A percentile compares a stretch with the other conserved stretches of the same genome.
These are phyloP conservation scores for Anticlea derivata DNA, from an alignment of 2,888 invertebrate species.

Conservation along the genomic window DNA sequence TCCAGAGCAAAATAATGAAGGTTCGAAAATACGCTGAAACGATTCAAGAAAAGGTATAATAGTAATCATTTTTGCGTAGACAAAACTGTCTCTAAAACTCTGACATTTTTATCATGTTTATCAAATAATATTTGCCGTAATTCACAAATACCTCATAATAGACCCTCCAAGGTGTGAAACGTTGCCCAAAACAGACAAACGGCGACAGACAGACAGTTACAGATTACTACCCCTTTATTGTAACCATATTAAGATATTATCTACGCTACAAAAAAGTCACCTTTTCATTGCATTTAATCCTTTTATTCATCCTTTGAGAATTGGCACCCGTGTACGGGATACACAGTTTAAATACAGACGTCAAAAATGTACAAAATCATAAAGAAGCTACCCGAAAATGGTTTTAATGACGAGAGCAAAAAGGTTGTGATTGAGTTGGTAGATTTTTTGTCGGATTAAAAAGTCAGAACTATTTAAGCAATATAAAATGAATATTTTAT, in stretches of 20 bases:
- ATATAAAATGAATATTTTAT: slow-evolving; percentile 63
- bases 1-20: too few relatives aligned
- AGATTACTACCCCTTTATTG: slow-evolving; percentile 77
- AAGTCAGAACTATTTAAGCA: slow-evolving; percentile 60
- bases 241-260: slow-evolving; percentile 81
- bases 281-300: slow-evolving; percentile 72
- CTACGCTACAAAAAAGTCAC: slow-evolving; percentile 60
- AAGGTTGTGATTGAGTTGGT: slow-evolving; percentile 10
- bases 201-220: slow-evolving; percentile 71
- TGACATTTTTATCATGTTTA: too few relatives aligned
- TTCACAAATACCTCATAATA: slow-evolving; percentile 44
- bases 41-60: too few relatives aligned
- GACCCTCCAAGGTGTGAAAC: slow-evolving; percentile 67
- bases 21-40: too few relatives aligned
- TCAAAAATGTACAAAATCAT: slow-evolving; percentile 24
- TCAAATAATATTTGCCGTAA: background rate
- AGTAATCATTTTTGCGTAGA: too few relatives aligned
- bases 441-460: slow-evolving; percentile 46
- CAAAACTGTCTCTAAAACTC: too few relatives aligned
- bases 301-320: slow-evolving; percentile 54
- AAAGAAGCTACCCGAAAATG: background rate
- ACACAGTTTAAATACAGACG: slow-evolving; percentile 41
- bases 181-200: slow-evolving; percentile 58
- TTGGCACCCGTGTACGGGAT: slow-evolving; percentile 40
- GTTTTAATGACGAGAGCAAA: background rate